These are phyloP conservation scores for Prionailurus bengalensis DNA, from an alignment of 2,113 vertebrate genomes.

Conservation along the genomic window DNA sequence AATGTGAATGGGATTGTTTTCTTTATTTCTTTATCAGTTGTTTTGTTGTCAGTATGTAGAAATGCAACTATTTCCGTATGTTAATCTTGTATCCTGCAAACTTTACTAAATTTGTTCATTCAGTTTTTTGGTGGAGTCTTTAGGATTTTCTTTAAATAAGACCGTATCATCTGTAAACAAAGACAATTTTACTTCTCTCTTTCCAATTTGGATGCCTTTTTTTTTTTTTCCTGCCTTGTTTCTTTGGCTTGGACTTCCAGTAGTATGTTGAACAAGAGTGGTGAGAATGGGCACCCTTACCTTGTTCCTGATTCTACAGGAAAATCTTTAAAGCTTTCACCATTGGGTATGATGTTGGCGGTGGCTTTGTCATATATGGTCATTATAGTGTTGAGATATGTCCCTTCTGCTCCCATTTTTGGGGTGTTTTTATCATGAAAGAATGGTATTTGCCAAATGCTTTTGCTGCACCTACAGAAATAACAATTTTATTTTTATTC, in stretches of 20 bases:
- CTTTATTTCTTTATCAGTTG: not conserved
- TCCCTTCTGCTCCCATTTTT: not conserved
- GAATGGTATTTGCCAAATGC: not conserved
- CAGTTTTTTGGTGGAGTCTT: not conserved
- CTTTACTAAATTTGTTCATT: not conserved
- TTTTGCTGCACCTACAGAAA: not conserved
- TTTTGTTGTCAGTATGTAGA: not conserved
- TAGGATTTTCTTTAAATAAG: not conserved
- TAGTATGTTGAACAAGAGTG: not conserved
- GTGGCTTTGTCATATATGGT: not conserved
- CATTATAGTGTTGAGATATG: not conserved
- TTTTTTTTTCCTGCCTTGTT: not conserved
- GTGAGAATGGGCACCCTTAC: not conserved
- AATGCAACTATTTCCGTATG: not conserved
- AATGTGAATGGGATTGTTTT: not conserved
- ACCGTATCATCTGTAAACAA: not conserved
- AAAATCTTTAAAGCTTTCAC: not conserved
- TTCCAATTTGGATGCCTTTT: not conserved
- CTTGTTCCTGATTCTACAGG: not conserved
- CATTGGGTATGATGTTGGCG: not conserved
- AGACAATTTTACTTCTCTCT: not conserved
- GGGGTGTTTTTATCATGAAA: not conserved
- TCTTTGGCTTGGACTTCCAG: not conserved
- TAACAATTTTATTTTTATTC: not conserved
- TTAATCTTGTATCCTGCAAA: not conserved